Evolutionary conservation across 2,113 vertebrate genomes (phyloP).

Genomic region (Tamias sibiricus): DNA sequence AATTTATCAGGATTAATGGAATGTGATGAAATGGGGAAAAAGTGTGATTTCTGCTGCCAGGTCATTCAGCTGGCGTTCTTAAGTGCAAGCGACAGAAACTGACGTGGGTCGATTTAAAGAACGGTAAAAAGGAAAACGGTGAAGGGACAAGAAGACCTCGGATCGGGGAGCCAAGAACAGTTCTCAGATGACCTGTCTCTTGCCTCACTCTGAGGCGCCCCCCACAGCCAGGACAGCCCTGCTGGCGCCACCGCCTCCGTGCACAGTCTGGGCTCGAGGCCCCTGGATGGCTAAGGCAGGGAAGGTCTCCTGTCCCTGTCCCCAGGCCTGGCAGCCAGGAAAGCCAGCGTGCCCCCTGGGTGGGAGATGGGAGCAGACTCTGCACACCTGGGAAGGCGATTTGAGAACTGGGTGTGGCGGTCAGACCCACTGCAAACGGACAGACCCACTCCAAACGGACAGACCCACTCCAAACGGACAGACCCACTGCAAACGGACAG

Average conservation of each 20-base stretch:
- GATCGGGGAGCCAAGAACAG: too few species aligned
- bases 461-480: too few species aligned
- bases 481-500: too few species aligned
- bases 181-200: too few species aligned
- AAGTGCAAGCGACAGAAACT: not conserved
- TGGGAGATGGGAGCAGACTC: not conserved
- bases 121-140: too few species aligned
- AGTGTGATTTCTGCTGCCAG: too few species aligned
- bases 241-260: not conserved
- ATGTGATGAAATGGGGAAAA: not conserved
- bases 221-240: not conserved
- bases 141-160: too few species aligned
- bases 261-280: not conserved
- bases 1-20: not conserved
- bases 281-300: not conserved
- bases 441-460: too few species aligned
- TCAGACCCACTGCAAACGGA: too few species aligned
- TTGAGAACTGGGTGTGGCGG: not conserved
- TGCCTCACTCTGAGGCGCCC: not conserved
- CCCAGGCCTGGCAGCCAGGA: too few species aligned
- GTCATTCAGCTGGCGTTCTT: too few species aligned
- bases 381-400: not conserved
- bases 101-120: too few species aligned
- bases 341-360: not conserved
- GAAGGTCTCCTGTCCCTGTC: not conserved